Conservation (phyloP, 1,140 invertebrate genomes). For the Cepaea nemoralis region DNA sequence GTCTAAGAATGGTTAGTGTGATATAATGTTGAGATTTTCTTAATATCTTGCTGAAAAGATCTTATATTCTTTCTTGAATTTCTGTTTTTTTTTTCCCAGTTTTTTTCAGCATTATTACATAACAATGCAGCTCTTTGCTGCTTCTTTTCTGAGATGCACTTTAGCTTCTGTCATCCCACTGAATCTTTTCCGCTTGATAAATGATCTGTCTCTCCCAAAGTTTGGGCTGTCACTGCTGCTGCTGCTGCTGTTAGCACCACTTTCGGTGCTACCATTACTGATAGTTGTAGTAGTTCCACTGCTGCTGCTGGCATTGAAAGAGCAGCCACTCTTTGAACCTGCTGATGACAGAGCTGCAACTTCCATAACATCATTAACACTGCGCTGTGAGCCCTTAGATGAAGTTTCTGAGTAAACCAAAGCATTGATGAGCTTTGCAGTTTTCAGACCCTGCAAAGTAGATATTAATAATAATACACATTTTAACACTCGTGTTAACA, state of each 20-base stretch:
- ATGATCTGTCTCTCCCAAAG: constrained; percentile 62
- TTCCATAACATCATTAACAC: constrained; percentile 78
- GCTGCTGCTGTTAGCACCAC: constrained; percentile 23
- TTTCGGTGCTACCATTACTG: constrained; percentile 2
- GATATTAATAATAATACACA: no score
- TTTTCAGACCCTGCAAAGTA: constrained; percentile 64
- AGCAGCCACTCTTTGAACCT: constrained; percentile 68
- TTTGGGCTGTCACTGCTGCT: constrained; percentile 44
- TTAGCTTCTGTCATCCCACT: constrained; percentile 65
- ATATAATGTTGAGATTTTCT: no score
- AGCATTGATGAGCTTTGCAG: constrained; percentile 76
- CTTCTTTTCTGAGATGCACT: constrained; percentile 62
- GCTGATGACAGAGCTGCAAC: constrained; percentile 78
- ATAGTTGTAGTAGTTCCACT: constrained; percentile 35
- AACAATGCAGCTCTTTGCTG: constrained; percentile 64
- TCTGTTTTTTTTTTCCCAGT: no score
- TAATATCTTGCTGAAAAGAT: no score
- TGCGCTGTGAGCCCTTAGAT: constrained; percentile 75
- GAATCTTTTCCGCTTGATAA: constrained; percentile 63
- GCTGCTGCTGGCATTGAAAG: neutral
- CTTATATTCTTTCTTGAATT: no score
- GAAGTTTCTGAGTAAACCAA: constrained; percentile 80
- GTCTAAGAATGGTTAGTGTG: no score
- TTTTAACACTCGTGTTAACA: no score
- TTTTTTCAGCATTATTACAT: no score